A percentile compares a stretch with the other conserved stretches of the same genome.
Conservation (phyloP, 1,140 invertebrate species). For the Arion vulgaris region DNA sequence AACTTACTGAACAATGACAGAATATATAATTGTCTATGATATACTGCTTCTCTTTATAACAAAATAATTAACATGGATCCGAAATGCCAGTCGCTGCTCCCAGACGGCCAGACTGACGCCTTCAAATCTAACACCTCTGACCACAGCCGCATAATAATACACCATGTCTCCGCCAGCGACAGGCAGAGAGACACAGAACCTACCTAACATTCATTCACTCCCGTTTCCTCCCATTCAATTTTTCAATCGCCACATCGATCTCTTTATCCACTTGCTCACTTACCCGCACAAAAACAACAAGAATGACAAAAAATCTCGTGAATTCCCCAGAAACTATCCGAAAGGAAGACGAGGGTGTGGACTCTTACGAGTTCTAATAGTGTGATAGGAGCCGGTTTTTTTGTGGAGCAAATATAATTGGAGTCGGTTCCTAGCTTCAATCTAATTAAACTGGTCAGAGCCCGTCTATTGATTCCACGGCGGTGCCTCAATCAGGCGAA, state of each 20-base stretch:
- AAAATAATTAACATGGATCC: not conserved
- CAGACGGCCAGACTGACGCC: not conserved
- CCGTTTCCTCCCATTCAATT: not conserved
- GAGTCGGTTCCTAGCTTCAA: slow-evolving; percentile 26
- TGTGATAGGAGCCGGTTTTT: slow-evolving; percentile 21
- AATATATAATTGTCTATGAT: too few species aligned
- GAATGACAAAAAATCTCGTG: not conserved
- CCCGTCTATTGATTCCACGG: slow-evolving; percentile 8
- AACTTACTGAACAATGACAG: too few species aligned
- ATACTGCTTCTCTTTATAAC: too few species aligned
- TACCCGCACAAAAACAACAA: not conserved
- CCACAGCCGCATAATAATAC: not conserved
- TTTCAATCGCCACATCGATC: not conserved
- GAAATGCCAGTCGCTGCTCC: not conserved
- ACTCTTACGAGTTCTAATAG: slow-evolving; percentile 11
- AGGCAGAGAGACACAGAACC: not conserved
- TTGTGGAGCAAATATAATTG: slow-evolving; percentile 30
- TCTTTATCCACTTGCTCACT: not conserved
- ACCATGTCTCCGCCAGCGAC: not conserved
- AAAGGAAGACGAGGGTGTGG: not conserved
- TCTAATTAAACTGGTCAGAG: slow-evolving; percentile 33
- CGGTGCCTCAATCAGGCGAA: slow-evolving; percentile 12
- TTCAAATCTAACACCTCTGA: not conserved
- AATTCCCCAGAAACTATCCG: slow-evolving; percentile 6
- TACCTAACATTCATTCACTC: not conserved